Percentiles rank a stretch among this genome's conserved stretches.
phyloP scores from a whole-genome alignment of 2,888 invertebrate genomes.

The Macropis europaea region DNA sequence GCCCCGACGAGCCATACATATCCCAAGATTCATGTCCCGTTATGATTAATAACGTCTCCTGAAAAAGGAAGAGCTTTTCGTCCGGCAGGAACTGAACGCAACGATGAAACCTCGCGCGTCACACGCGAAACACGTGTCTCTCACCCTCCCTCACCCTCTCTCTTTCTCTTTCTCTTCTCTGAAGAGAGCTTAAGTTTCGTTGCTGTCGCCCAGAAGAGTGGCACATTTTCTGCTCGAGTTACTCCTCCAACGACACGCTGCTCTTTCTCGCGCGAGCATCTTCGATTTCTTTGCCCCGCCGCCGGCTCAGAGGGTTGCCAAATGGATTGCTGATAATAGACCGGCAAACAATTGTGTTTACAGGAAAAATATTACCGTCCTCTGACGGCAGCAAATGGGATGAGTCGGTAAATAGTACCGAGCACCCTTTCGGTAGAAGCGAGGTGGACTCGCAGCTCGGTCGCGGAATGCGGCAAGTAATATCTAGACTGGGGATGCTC shows the following conservation, averaged over 20 bases:
- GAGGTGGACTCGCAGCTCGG: no score
- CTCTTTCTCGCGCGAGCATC: no score
- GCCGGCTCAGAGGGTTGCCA: no score
- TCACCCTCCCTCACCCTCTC: slow-evolving; percentile 18
- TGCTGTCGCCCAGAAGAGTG: slow-evolving; percentile 19
- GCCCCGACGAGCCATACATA: slow-evolving; percentile 15
- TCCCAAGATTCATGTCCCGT: slow-evolving; percentile 42
- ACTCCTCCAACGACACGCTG: not conserved
- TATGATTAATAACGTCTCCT: slow-evolving; percentile 47
- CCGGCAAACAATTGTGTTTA: no score
- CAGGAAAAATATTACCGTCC: no score
- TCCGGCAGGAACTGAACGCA: slow-evolving; percentile 2
- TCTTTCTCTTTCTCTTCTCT: slow-evolving; percentile 11
- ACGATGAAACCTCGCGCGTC: not conserved
- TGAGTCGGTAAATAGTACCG: no score
- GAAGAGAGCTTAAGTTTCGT: slow-evolving; percentile 4
- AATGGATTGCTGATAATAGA: no score
- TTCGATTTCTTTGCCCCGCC: no score
- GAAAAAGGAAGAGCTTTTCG: slow-evolving; percentile 22
- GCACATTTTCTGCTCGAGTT: slow-evolving; percentile 26
- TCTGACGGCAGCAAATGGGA: no score
- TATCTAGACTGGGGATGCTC: no score
- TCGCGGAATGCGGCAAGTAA: no score
- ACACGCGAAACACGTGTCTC: slow-evolving; percentile 21
- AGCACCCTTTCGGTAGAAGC: no score